A percentile compares a stretch with the other conserved stretches of the same genome.
These are phyloP conservation scores for Cyanoliseus patagonus DNA, from an alignment of 2,113 vertebrate species.

Conservation along the genomic window DNA sequence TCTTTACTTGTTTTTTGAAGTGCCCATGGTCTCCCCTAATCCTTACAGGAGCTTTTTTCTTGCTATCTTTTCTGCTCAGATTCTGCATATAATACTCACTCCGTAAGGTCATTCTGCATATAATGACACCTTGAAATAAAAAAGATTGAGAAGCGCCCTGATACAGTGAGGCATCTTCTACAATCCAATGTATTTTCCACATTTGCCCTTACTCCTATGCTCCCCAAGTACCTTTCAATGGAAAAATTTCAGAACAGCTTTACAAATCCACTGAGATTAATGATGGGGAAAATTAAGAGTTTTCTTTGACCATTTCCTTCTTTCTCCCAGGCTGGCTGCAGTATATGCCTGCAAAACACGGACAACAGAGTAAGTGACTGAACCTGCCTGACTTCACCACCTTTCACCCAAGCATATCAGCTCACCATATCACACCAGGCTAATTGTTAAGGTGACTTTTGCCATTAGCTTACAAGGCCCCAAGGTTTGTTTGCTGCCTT, in stretches of 20 bases:
- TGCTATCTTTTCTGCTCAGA: background rate
- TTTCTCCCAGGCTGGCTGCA: background rate
- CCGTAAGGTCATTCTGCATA: background rate
- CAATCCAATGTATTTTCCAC: background rate
- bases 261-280: background rate
- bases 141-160: background rate
- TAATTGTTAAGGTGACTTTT: conserved; percentile 3
- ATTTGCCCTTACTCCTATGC: background rate
- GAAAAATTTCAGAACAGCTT: background rate
- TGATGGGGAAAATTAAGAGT: background rate
- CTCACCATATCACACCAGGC: background rate
- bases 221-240: background rate
- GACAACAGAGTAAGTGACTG: background rate
- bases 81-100: background rate
- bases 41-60: background rate
- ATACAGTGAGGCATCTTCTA: background rate
- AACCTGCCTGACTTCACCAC: background rate
- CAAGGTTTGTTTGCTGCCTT: background rate
- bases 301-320: background rate
- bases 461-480: background rate
- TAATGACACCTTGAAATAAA: rapidly evolving
- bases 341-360: background rate
- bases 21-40: background rate
- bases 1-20: background rate
- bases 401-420: background rate